Conservation (phyloP, 1,140 invertebrate species). For the Hylaeus anthracinus region DNA sequence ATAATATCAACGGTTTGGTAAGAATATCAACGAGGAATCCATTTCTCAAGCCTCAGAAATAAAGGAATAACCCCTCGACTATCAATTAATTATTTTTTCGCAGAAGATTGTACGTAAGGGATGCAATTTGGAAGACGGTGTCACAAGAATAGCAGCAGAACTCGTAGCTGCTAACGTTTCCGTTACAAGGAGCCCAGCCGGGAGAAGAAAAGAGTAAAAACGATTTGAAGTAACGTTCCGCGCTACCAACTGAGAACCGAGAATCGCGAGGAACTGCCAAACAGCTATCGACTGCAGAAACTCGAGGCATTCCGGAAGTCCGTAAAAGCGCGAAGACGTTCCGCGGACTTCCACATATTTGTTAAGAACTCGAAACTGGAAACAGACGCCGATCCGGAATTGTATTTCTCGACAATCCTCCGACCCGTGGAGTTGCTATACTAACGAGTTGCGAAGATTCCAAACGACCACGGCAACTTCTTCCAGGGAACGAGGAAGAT, state of each 20-base stretch:
- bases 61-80: no score
- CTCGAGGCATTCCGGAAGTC: conserved; percentile 47
- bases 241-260: conserved; percentile 7
- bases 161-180: background rate
- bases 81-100: no score
- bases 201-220: background rate
- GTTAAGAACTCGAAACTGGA: conserved; percentile 39
- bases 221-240: conserved; percentile 30
- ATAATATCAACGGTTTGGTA: no score
- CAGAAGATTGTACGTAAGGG: no score
- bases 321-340: conserved; percentile 38
- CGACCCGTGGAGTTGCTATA: background rate
- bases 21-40: no score
- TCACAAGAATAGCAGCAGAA: no score
- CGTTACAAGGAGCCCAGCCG: background rate
- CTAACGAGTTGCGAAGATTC: conserved; percentile 13
- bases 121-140: no score
- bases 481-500: background rate
- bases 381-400: conserved; percentile 20
- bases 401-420: background rate
- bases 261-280: conserved; percentile 17
- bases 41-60: no score
- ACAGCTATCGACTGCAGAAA: conserved; percentile 37
- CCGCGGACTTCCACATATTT: conserved; percentile 45
- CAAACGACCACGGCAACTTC: background rate